A percentile compares a stretch with the other conserved stretches of the same genome.
These are phyloP conservation scores for Rugalucina vietnamica DNA, from an alignment of 2,888 invertebrate genomes.

Conservation along the genomic window DNA sequence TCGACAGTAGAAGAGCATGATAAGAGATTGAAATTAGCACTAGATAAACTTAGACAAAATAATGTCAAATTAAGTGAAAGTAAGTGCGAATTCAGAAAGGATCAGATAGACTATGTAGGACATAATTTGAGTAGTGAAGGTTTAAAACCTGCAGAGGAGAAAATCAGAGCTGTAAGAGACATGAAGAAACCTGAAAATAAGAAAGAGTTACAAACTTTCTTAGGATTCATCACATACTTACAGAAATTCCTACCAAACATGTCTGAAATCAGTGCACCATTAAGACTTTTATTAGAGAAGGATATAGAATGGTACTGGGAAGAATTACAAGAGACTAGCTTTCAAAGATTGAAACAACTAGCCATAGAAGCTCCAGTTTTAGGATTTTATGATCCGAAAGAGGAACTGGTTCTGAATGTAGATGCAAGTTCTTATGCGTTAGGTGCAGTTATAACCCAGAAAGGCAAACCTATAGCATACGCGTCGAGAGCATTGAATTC, in stretches of 20 bases:
- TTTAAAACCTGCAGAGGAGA: constrained; percentile 26
- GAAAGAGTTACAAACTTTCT: constrained; percentile 31
- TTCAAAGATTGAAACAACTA: constrained; percentile 27
- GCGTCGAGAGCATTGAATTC: constrained; percentile 51
- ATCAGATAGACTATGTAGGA: constrained; percentile 26
- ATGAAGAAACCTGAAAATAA: constrained; percentile 30
- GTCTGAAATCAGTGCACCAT: constrained; percentile 38
- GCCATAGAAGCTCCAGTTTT: constrained; percentile 7
- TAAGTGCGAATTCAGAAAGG: constrained; percentile 15
- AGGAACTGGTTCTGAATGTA: constrained; percentile 35
- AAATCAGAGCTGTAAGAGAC: constrained; percentile 28
- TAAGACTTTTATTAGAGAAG: constrained; percentile 32
- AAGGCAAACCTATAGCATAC: constrained; percentile 49
- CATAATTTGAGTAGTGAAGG: constrained; percentile 24
- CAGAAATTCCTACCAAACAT: constrained; percentile 39
- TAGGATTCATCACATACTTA: constrained; percentile 44
- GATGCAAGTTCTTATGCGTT: constrained; percentile 64
- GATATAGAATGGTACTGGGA: constrained; percentile 42
- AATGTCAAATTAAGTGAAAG: constrained; percentile 19
- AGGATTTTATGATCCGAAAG: not conserved
- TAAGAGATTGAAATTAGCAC: constrained; percentile 4
- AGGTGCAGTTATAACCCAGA: constrained; percentile 53
- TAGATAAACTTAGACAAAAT: constrained; percentile 8
- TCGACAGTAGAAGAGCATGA: constrained; percentile 27
- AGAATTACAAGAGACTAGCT: constrained; percentile 3